These are phyloP conservation scores for Podarcis siculus DNA, from an alignment of 2,797 vertebrate genomes.

Conservation along the genomic window DNA sequence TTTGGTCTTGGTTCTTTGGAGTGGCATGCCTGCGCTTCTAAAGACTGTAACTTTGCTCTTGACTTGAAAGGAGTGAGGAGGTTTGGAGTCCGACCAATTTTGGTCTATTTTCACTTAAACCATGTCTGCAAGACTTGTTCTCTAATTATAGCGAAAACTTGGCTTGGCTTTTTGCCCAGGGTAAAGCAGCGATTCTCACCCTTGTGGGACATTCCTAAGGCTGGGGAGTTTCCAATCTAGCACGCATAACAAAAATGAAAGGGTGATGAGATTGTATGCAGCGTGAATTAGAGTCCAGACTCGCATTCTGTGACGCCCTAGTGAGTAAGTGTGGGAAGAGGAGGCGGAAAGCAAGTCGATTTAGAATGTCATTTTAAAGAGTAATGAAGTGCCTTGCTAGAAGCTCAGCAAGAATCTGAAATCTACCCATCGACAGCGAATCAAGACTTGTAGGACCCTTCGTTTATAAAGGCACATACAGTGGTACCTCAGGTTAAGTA, in stretches of 20 bases:
- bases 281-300: not conserved
- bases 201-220: not conserved
- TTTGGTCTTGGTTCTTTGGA: not conserved
- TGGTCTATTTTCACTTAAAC: not conserved
- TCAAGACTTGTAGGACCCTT: not conserved
- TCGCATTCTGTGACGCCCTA: not conserved
- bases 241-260: slow-evolving; percentile 3
- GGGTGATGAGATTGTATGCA: not conserved
- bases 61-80: not conserved
- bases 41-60: not conserved
- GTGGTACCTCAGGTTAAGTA: too few relatives aligned
- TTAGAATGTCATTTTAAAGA: not conserved
- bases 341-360: not conserved
- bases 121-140: not conserved
- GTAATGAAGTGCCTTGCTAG: not conserved
- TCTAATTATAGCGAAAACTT: not conserved
- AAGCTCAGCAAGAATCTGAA: not conserved
- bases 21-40: not conserved
- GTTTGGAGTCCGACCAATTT: not conserved
- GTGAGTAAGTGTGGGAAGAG: not conserved
- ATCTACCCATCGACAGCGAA: not conserved
- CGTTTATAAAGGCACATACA: not conserved
- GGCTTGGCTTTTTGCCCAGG: not conserved
- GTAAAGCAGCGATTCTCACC: not conserved
- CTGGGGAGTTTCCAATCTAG: slow-evolving; percentile 22